Percentiles rank a stretch among this genome's conserved stretches.
Evolutionary conservation across 2,888 invertebrate species (phyloP).

Genomic region (Calliphora vomitoria): DNA sequence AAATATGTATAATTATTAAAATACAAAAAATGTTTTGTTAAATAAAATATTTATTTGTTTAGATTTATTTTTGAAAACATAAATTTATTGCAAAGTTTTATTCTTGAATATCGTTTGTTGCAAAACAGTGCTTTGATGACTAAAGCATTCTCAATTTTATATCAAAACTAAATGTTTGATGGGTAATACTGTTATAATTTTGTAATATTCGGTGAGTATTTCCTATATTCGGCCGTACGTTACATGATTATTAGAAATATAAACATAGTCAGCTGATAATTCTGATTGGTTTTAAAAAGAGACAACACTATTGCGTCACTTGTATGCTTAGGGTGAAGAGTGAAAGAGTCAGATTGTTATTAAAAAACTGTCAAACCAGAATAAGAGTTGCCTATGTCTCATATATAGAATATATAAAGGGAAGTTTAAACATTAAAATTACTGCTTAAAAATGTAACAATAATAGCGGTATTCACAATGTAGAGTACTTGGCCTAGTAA

Average conservation of each 20-base stretch:
- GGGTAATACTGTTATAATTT: background rate
- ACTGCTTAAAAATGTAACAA: background rate
- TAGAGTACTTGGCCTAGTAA: too few relatives aligned
- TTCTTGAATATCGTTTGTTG: too few relatives aligned
- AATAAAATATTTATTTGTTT: too few relatives aligned
- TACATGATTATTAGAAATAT: conserved; percentile 13
- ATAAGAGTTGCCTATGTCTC: background rate
- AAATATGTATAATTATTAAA: too few relatives aligned
- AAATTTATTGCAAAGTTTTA: too few relatives aligned
- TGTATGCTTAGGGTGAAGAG: background rate
- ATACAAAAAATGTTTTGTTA: too few relatives aligned
- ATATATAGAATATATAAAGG: background rate
- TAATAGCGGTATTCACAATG: too few relatives aligned
- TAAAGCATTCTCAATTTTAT: too few relatives aligned
- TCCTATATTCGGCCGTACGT: background rate
- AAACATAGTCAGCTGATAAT: conserved; percentile 39
- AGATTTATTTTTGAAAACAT: too few relatives aligned
- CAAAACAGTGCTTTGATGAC: too few relatives aligned
- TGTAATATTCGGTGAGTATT: background rate
- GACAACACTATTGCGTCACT: background rate
- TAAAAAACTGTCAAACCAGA: background rate
- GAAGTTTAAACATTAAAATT: background rate
- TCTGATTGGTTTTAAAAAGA: background rate
- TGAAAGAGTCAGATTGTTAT: background rate
- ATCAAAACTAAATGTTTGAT: too few relatives aligned